phyloP scores from a whole-genome alignment of 2,113 vertebrate species.

The Synchiropus splendidus region DNA sequence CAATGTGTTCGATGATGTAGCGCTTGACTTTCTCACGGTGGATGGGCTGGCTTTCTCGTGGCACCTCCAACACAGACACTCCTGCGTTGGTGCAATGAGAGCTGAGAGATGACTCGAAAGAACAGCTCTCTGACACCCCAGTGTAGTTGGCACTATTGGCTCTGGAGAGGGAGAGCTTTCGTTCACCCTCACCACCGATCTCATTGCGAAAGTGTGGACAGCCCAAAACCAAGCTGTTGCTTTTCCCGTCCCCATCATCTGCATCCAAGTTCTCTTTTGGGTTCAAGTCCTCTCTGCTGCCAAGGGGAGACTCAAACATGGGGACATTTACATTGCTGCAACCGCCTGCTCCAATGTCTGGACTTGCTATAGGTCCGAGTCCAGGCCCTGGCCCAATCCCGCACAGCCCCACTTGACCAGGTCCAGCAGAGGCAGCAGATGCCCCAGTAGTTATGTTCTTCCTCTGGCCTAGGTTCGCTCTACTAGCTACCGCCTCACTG shows the following conservation, averaged over 20 bases:
- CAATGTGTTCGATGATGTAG: conserved; percentile 96
- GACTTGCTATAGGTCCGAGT: conserved; percentile 9
- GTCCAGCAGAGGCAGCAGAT: conserved; percentile 81
- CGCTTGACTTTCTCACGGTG: conserved; percentile 95
- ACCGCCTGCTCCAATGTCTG: conserved; percentile 31
- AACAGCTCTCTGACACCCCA: conserved; percentile 80
- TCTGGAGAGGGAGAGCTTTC: conserved; percentile 84
- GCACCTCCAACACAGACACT: conserved; percentile 91
- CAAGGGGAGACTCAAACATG: conserved; percentile 81
- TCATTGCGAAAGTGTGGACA: conserved; percentile 94
- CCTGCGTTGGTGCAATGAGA: conserved; percentile 97
- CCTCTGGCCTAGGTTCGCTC: conserved; percentile 77
- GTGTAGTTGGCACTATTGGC: conserved; percentile 76
- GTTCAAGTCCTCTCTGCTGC: conserved; percentile 90
- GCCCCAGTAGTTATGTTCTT: conserved; percentile 95
- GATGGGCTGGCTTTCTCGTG: conserved; percentile 86
- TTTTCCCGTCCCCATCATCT: conserved; percentile 94
- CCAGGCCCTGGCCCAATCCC: conserved; percentile 24
- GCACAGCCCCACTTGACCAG: conserved; percentile 12
- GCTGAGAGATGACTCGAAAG: conserved; percentile 90
- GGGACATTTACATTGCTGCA: conserved; percentile 41
- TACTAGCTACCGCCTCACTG: conserved; percentile 83
- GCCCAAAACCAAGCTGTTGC: conserved; percentile 79
- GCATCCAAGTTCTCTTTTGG: conserved; percentile 85
- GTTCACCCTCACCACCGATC: conserved; percentile 88